Evolutionary conservation across 2,797 vertebrate genomes (phyloP).

Genomic region (Rhadinocentrus ornatus): DNA sequence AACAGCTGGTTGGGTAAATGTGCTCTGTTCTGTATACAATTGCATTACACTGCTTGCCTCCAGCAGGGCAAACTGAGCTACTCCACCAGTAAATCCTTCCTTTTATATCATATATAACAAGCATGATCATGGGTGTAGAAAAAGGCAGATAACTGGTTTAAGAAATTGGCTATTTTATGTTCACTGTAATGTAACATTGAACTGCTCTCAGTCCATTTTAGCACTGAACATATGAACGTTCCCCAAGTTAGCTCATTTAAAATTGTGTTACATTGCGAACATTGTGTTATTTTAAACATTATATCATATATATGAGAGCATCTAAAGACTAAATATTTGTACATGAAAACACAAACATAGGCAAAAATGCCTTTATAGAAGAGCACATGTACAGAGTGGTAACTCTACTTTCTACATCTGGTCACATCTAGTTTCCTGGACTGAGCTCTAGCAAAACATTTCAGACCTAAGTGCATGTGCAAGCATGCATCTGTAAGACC

Average conservation of each 20-base stretch:
- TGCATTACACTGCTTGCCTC: slow-evolving; percentile 12
- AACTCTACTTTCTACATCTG: slow-evolving; percentile 1
- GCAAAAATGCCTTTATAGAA: neutral
- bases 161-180: slow-evolving; percentile 6
- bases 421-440: slow-evolving; percentile 48
- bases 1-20: slow-evolving; percentile 34
- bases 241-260: neutral
- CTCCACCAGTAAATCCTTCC: neutral
- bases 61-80: slow-evolving; percentile 6
- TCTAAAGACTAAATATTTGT: slow-evolving; percentile 2
- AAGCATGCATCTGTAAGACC: slow-evolving; percentile 5
- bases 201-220: slow-evolving; percentile 8
- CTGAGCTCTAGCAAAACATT: slow-evolving; percentile 46
- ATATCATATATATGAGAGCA: neutral
- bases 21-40: slow-evolving; percentile 23
- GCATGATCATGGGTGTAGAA: neutral
- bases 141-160: neutral
- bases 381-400: neutral
- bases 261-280: neutral
- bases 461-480: slow-evolving; percentile 18
- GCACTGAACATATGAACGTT: slow-evolving; percentile 1
- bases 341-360: neutral
- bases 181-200: neutral
- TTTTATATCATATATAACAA: neutral
- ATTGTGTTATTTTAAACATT: neutral